A percentile compares a stretch with the other conserved stretches of the same genome.
Conservation (phyloP, 2,113 vertebrate species). For the Mungos mungo region DNA sequence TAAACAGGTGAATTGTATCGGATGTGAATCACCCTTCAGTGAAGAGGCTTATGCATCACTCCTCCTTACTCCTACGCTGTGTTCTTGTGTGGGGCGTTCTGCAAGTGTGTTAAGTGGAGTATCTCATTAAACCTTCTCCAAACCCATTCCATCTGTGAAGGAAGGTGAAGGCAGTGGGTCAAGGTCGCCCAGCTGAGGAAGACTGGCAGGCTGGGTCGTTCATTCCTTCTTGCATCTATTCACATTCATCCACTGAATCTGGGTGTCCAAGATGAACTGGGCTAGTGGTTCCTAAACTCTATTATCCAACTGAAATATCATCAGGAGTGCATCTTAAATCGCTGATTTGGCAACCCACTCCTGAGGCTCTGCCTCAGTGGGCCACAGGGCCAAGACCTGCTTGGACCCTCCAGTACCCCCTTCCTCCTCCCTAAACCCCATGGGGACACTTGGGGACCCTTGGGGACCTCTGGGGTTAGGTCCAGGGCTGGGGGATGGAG, state of each 20-base stretch:
- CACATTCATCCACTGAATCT: background rate
- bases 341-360: background rate
- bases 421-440: background rate
- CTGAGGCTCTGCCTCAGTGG: background rate
- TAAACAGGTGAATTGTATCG: background rate
- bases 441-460: background rate
- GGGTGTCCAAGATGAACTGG: background rate
- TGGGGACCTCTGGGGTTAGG: background rate
- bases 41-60: background rate
- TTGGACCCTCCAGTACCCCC: background rate
- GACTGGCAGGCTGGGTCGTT: background rate
- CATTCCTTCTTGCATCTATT: background rate
- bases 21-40: background rate
- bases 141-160: background rate
- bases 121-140: background rate
- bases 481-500: background rate
- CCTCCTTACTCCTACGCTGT: background rate
- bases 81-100: background rate
- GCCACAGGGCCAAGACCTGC: background rate
- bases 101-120: background rate
- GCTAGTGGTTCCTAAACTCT: background rate
- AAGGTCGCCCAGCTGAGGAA: background rate
- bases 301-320: background rate
- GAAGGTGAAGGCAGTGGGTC: background rate
- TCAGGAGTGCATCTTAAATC: background rate